Evolutionary conservation across 2,888 invertebrate species (phyloP).

Genomic region (Ommatoiulus sabulosus): DNA sequence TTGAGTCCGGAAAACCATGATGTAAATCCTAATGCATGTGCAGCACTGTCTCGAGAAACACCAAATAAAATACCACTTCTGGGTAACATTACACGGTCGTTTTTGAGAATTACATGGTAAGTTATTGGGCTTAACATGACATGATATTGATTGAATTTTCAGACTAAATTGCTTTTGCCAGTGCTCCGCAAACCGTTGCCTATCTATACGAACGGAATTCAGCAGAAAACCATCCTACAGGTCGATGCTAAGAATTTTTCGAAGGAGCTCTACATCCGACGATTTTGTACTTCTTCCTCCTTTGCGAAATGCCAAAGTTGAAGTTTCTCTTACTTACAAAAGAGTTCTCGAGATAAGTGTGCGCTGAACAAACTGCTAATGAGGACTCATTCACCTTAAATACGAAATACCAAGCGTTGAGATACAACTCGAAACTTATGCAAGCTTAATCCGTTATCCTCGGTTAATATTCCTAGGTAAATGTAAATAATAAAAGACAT

Average conservation of each 20-base stretch:
- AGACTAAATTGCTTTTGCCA: constrained; percentile 31
- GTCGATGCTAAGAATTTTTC: not conserved
- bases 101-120: constrained; percentile 39
- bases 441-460: too few relatives aligned
- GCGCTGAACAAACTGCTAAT: not conserved
- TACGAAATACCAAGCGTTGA: too few relatives aligned
- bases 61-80: constrained; percentile 19
- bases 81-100: constrained; percentile 17
- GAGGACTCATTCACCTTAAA: not conserved
- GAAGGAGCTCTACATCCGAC: not conserved
- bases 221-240: not conserved
- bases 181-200: not conserved
- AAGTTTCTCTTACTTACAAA: not conserved
- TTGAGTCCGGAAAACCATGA: not conserved
- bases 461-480: too few relatives aligned
- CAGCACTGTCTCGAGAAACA: constrained; percentile 1
- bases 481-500: too few relatives aligned
- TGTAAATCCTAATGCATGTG: constrained; percentile 28
- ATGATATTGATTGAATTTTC: constrained; percentile 36
- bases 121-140: constrained; percentile 36
- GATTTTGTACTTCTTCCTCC: not conserved
- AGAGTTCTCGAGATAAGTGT: not conserved
- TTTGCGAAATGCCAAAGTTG: not conserved
- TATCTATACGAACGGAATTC: not conserved
- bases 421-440: too few relatives aligned